Base-by-base conservation (phyloP, 37 sponge, comb jelly and placozoan genomes). In the Mnemiopsis leidyi region DNA sequence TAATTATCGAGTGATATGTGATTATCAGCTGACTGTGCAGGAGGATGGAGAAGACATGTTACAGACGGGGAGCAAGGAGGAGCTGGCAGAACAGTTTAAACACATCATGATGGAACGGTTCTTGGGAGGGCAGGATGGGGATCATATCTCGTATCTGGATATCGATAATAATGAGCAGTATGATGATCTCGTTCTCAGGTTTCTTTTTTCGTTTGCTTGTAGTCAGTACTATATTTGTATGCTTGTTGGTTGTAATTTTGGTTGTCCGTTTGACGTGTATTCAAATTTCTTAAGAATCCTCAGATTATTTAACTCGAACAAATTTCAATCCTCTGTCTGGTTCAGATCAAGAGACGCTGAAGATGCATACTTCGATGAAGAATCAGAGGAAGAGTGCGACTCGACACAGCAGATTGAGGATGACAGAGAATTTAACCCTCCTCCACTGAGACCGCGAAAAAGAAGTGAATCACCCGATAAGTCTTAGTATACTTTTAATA, bases 331-430 rank as follows among this genome's bases (percentile, higher is more conserved):
- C n/a, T n/a, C n/a, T n/a, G n/a, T n/a, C n/a, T n/a, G n/a, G n/a
- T n/a, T 40, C 90, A 85, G 90, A 26, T 40, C 90, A 85, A 35
- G 61, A 39, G 90, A 85, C 23, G 90, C 90, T 36, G 90, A 85
- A 39, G 90, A 85, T 26, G 32, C 90, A n/a, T 85, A 85, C 39
- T 85, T 85, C 29, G 90, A 85, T 61, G 33, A 36, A 20, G 90
- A 85, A 40, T 85, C 90, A 2, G 90, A 85, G n/a, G 90, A 40
- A 7, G 82, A 79, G 7, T 3, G 36, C 16, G 30, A 23, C 23
- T 0, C 26, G 7, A 13, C 7, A 23, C 2, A 38, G 28, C 36
- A 39, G 40, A n/a, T 23, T 2, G 61, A 40, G 23, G 90, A 85
- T 38, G 90, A 85, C n/a, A 1, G 61, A 38, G 48, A 38, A 21